These are phyloP conservation scores for Tridacna crocea DNA, from an alignment of 2,888 invertebrate genomes.

Conservation along the genomic window DNA sequence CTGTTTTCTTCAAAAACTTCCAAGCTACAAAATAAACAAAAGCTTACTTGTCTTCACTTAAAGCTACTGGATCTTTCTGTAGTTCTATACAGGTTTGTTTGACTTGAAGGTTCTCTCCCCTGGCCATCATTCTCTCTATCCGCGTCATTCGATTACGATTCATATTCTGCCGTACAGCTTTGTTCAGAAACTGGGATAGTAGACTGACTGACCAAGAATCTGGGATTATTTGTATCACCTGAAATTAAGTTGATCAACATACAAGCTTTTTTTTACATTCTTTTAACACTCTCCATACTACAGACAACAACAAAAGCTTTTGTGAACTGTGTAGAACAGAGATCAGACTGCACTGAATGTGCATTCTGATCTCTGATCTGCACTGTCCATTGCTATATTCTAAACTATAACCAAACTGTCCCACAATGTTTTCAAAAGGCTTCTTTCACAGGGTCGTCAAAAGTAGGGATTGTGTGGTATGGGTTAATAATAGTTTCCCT, in stretches of 20 bases:
- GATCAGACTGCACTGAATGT: no score
- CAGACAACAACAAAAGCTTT: no score
- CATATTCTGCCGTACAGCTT: slow-evolving; percentile 83
- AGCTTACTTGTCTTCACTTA: slow-evolving; percentile 84
- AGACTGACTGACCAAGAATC: slow-evolving; percentile 85
- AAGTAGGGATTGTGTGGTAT: no score
- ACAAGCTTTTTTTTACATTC: not conserved
- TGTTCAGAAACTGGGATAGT: slow-evolving; percentile 84
- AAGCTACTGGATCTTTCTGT: slow-evolving; percentile 78
- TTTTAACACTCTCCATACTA: no score
- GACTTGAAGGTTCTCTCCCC: slow-evolving; percentile 83
- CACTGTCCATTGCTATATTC: no score
- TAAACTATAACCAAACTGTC: no score
- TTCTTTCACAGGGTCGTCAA: no score
- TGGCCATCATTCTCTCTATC: slow-evolving; percentile 83
- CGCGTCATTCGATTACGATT: slow-evolving; percentile 82
- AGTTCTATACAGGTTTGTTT: slow-evolving; percentile 81
- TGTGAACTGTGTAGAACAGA: no score
- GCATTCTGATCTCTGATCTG: no score
- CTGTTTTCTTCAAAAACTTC: no score
- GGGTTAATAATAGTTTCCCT: no score
- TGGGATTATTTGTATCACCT: slow-evolving; percentile 84
- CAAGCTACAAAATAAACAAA: not conserved
- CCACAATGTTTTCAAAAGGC: no score
- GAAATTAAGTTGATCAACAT: slow-evolving; percentile 5